A percentile compares a stretch with the other conserved stretches of the same genome.
Conservation (phyloP, 2,888 invertebrate genomes). For the Poecilobothrus nobilitatus region DNA sequence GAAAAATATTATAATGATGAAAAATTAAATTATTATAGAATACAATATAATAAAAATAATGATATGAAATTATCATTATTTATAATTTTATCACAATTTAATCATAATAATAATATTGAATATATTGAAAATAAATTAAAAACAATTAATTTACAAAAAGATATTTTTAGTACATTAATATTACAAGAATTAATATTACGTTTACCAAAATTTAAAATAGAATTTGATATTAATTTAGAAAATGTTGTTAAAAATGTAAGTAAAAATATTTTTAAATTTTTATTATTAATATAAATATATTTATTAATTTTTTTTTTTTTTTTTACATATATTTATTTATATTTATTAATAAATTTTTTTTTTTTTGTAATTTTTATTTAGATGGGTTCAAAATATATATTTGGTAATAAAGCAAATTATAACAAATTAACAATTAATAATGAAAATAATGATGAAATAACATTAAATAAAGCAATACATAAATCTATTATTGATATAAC, state of each 20-base stretch:
- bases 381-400: too few relatives aligned
- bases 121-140: slow-evolving; percentile 53
- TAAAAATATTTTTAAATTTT: too few relatives aligned
- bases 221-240: slow-evolving; percentile 55
- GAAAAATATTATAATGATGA: not conserved
- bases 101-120: slow-evolving; percentile 54
- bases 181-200: slow-evolving; percentile 52
- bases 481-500: too few relatives aligned
- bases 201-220: slow-evolving; percentile 70
- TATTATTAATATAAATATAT: too few relatives aligned
- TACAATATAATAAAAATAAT: slow-evolving; percentile 49
- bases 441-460: too few relatives aligned
- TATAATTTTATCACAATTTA: slow-evolving; percentile 54
- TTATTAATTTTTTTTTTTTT: too few relatives aligned
- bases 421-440: too few relatives aligned
- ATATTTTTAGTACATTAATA: slow-evolving; percentile 44
- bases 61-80: slow-evolving; percentile 61
- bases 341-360: too few relatives aligned
- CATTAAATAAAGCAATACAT: too few relatives aligned
- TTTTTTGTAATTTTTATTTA: too few relatives aligned
- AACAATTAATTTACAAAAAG: slow-evolving; percentile 44
- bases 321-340: too few relatives aligned
- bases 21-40: not conserved
- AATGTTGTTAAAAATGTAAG: slow-evolving; percentile 40
- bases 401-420: too few relatives aligned